Conservation (phyloP, 2,797 vertebrate genomes). For the Brachyrhaphis roseni region DNA sequence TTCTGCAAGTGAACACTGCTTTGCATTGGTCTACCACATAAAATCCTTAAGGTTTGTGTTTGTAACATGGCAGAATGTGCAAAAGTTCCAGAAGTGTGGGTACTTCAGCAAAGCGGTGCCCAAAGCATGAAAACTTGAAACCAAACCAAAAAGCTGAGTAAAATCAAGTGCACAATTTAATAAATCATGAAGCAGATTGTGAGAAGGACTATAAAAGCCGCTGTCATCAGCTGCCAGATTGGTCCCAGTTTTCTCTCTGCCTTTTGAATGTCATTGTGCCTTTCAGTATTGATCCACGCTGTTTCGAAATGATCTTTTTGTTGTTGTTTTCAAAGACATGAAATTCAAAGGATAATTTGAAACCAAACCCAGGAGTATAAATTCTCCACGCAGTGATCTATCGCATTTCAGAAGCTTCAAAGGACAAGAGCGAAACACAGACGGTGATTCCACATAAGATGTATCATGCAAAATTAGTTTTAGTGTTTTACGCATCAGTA, state of each 20-base stretch:
- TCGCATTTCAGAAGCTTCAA: not conserved
- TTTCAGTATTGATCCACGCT: not conserved
- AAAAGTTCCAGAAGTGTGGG: not conserved
- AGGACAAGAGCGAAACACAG: not conserved
- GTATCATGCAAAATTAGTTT: not conserved
- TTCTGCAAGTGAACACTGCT: not conserved
- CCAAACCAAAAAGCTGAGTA: not conserved
- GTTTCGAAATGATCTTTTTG: not conserved
- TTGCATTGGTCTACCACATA: no score
- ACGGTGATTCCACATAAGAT: not conserved
- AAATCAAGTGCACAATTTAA: not conserved
- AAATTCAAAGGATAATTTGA: conserved; percentile 15
- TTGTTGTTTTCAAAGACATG: not conserved
- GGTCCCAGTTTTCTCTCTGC: not conserved
- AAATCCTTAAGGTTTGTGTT: not conserved
- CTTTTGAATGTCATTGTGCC: not conserved
- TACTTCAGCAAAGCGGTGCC: not conserved
- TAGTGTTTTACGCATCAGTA: not conserved
- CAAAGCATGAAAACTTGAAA: not conserved
- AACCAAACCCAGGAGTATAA: not conserved
- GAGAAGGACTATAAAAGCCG: not conserved
- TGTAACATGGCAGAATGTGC: not conserved
- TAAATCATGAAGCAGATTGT: not conserved
- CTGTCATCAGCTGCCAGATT: not conserved
- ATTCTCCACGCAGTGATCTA: not conserved